Conservation (phyloP, 2,888 invertebrate species). For the Chrysomela aeneicollis region DNA sequence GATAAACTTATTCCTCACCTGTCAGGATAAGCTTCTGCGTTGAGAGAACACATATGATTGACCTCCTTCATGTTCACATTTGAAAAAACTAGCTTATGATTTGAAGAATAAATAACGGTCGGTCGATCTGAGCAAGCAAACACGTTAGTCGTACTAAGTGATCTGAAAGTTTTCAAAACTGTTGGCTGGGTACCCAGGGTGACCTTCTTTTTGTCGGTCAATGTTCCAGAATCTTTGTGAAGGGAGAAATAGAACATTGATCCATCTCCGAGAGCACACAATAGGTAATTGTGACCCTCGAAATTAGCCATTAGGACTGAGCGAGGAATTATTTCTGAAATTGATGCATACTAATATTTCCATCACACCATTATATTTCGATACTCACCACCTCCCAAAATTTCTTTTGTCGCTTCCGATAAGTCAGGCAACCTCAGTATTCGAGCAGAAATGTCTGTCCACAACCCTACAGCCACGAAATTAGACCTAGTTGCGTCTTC, state of each 20-base stretch:
- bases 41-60: conserved; percentile 97
- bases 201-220: conserved; percentile 92
- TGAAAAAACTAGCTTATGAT: conserved; percentile 97
- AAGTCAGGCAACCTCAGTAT: conserved; percentile 84
- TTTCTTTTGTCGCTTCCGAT: conserved; percentile 83
- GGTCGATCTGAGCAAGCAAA: conserved; percentile 99
- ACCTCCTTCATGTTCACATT: conserved; percentile 96
- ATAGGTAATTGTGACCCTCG: conserved; percentile 88
- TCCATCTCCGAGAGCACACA: conserved; percentile 96
- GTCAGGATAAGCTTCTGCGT: conserved; percentile 94
- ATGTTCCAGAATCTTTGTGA: conserved; percentile 74
- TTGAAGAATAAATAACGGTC: conserved; percentile 98
- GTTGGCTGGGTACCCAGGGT: conserved; percentile 98
- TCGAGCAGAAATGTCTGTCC: conserved; percentile 96
- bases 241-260: conserved; percentile 96
- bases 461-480: conserved; percentile 90
- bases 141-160: conserved; percentile 91
- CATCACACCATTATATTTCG: neutral
- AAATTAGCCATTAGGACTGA: conserved; percentile 94
- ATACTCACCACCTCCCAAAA: conserved; percentile 79
- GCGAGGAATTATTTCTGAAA: conserved; percentile 91
- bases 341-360: conserved; percentile 20
- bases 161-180: conserved; percentile 87
- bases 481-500: conserved; percentile 70
- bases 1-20: conserved; percentile 64